Conservation (phyloP, 2,888 invertebrate species). For the Eudasyphora cyanicolor region DNA sequence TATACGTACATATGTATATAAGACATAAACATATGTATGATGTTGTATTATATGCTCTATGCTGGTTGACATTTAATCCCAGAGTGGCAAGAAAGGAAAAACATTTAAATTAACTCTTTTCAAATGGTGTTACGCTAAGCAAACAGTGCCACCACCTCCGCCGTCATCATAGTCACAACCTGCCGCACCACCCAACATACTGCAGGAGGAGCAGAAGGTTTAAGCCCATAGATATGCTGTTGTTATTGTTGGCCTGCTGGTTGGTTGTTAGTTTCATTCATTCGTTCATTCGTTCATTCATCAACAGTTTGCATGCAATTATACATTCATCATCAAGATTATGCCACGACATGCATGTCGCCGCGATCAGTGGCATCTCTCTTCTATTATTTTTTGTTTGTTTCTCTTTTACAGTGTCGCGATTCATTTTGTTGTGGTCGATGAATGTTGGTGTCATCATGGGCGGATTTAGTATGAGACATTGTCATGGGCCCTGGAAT, state of each 20-base stretch:
- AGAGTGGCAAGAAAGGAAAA: conserved; percentile 56
- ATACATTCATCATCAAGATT: conserved; percentile 79
- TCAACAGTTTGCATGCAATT: conserved; percentile 73
- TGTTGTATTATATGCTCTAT: too few relatives aligned
- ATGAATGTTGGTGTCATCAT: background rate
- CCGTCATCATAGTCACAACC: conserved; percentile 2
- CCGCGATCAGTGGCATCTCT: conserved; percentile 65
- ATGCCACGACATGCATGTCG: conserved; percentile 74
- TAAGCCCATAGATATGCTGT: conserved; percentile 42
- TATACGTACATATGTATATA: conserved; percentile 36
- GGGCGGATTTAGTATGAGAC: background rate
- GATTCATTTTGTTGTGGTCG: conserved; percentile 31
- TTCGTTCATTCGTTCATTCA: conserved; percentile 61
- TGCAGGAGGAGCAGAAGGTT: conserved; percentile 32
- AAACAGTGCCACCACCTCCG: conserved; percentile 50
- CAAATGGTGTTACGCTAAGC: conserved; percentile 52
- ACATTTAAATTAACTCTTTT: conserved; percentile 64
- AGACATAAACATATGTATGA: too few relatives aligned
- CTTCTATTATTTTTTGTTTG: too few relatives aligned
- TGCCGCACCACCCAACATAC: conserved; percentile 30
- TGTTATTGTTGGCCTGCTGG: conserved; percentile 30
- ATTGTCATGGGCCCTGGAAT: too few relatives aligned
- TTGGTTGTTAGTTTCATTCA: conserved; percentile 45
- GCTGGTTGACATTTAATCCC: conserved; percentile 75
- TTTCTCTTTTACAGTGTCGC: conserved; percentile 27